Evolutionary conservation across 1,140 invertebrate genomes (phyloP), one percentile per base, ranked within the genome.

Genomic region (Akabosia matsudoensis): DNA sequence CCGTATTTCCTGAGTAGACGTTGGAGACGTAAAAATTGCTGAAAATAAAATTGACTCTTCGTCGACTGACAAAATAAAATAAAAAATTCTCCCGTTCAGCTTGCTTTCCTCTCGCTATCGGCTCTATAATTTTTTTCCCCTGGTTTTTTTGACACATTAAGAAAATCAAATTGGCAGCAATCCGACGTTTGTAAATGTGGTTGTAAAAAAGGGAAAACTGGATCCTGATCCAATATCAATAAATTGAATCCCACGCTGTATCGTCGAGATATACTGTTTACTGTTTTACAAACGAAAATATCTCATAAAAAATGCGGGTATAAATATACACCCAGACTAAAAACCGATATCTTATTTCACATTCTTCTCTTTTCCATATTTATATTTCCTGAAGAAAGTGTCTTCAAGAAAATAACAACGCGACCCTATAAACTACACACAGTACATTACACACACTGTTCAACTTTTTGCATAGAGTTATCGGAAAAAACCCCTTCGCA

Each of bases 191-290:
- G 61, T 67, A 67, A 24, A 31, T 67, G 61, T 67, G 61, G 61
- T 67, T 67, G 31, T 67, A 67, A 67, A 67, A 61, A 67, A 28
- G 30, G 3, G 10, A 67, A 67, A 67, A 30, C 61, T 67, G 61
- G 61, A 67, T 67, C 61, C n/a, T 67, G 61, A 67, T 67, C 61
- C 61, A 67, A 67, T 67, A 67, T 67, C 61, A 67, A 67, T 67
- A 67, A 67, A 67, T 67, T 67, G 10, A 67, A 67, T 67, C 61
- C 61, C 61, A 67, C 61, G 61, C 61, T 67, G 61, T 14, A 16
- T 61, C n/a, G n/a, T n/a, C n/a, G n/a, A n/a, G n/a, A n/a, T n/a
- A n/a, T n/a, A 10, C 45, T 51, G 45, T 51, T 51, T 51, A 10
- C n/a, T 51, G 10, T 51, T n/a, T n/a, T n/a, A n/a, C 37, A 45